These are phyloP conservation scores for Porites evermanni DNA, from an alignment of 92 coral and sea anemone genomes.

Conservation along the genomic window DNA sequence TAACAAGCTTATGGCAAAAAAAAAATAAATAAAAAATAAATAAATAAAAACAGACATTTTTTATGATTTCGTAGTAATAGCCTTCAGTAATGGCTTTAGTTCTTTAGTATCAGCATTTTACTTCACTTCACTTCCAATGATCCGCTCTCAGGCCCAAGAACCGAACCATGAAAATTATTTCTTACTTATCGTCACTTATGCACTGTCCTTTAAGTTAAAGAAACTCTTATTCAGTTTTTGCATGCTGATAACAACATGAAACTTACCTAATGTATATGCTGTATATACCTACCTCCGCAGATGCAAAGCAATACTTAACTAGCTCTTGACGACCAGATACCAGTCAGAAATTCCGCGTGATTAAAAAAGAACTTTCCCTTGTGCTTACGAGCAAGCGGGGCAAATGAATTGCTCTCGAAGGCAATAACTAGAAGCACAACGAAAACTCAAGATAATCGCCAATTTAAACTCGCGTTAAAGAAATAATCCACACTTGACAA, in stretches of 20 bases:
- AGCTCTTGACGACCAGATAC: not conserved
- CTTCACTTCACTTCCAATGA: too few species aligned
- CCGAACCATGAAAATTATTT: too few species aligned
- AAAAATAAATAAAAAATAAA: too few species aligned
- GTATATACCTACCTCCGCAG: not conserved
- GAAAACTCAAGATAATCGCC: not conserved
- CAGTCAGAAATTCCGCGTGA: not conserved
- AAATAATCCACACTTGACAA: constrained; percentile 33
- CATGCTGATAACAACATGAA: not conserved
- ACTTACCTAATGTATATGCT: not conserved
- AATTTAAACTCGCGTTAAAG: not conserved
- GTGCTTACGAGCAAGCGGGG: not conserved
- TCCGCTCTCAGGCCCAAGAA: too few species aligned
- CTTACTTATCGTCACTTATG: too few species aligned
- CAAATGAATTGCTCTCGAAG: not conserved
- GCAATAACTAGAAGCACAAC: not conserved
- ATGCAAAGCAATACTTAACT: not conserved
- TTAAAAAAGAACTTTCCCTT: not conserved
- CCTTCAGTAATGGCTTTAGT: too few species aligned
- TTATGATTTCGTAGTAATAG: too few species aligned
- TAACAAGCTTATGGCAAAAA: too few species aligned
- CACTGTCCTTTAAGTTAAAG: too few species aligned
- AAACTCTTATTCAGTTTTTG: not conserved
- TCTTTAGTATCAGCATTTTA: too few species aligned
- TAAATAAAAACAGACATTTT: too few species aligned